phyloP scores from a whole-genome alignment of 2,113 vertebrate species.

The crab-eating macaque (Macaca fascicularis) region DNA sequence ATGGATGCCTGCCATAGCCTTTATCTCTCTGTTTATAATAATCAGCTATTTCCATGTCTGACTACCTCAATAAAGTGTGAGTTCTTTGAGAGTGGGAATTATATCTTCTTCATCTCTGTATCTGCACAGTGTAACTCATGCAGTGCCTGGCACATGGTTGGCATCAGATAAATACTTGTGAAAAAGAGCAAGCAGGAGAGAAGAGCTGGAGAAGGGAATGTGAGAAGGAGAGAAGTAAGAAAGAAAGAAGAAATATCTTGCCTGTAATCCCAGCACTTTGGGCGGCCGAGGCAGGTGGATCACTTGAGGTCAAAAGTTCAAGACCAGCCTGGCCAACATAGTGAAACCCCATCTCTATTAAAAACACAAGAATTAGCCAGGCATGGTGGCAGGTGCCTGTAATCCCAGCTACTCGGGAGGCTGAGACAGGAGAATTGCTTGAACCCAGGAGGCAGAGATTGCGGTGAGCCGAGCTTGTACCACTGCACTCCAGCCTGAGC shows the following conservation, averaged over 20 bases:
- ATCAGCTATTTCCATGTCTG: not conserved
- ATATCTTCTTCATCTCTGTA: not conserved
- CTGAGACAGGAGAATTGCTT: too few relatives aligned
- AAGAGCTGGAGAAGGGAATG: not conserved
- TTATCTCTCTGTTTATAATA: not conserved
- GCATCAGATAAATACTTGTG: not conserved
- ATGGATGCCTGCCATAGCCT: not conserved
- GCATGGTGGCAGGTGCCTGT: too few relatives aligned
- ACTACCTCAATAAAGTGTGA: slow-evolving; percentile 3
- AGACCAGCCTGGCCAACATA: too few relatives aligned
- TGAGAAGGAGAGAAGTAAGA: not conserved
- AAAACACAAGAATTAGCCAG: too few relatives aligned
- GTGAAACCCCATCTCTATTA: too few relatives aligned
- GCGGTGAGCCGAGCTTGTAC: too few relatives aligned
- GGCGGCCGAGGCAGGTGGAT: too few relatives aligned
- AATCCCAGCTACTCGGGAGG: too few relatives aligned
- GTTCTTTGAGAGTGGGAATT: not conserved
- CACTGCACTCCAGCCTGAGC: too few relatives aligned
- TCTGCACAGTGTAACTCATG: not conserved
- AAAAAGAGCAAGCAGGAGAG: not conserved
- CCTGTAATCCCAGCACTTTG: too few relatives aligned
- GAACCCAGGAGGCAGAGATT: too few relatives aligned
- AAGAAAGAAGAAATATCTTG: not conserved
- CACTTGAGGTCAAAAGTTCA: too few relatives aligned
- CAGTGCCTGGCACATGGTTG: not conserved